A percentile compares a stretch with the other conserved stretches of the same genome.
Evolutionary conservation across 2,797 vertebrate genomes (phyloP).

Genomic region (Scomberomorus guttatus): DNA sequence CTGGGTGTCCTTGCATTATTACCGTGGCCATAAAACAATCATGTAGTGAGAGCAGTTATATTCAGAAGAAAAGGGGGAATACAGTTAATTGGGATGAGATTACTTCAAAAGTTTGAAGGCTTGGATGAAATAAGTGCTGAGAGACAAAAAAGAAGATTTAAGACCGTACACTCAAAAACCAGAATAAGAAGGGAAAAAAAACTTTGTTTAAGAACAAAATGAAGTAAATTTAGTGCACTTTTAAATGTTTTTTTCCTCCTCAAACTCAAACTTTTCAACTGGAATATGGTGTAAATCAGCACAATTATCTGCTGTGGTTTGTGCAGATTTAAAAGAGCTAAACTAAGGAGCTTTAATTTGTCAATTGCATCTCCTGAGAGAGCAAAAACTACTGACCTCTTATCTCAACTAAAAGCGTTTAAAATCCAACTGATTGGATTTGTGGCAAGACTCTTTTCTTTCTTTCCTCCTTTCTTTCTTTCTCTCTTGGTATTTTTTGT

Average conservation of each 20-base stretch:
- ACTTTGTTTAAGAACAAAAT: no score
- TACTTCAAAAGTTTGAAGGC: not conserved
- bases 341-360: slow-evolving; percentile 19
- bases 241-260: no score
- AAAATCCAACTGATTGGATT: slow-evolving; percentile 20
- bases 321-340: slow-evolving; percentile 19
- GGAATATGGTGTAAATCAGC: not conserved
- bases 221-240: no score
- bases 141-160: not conserved
- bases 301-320: not conserved
- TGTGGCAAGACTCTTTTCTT: not conserved
- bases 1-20: slow-evolving; percentile 26
- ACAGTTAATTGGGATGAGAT: slow-evolving; percentile 2
- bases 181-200: not conserved
- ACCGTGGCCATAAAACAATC: slow-evolving; percentile 50
- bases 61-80: not conserved
- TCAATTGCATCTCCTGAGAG: slow-evolving; percentile 11
- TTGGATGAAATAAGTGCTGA: slow-evolving; percentile 6
- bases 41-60: slow-evolving; percentile 24
- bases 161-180: not conserved
- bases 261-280: not conserved
- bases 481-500: not conserved
- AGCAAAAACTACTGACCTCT: slow-evolving; percentile 14
- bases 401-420: slow-evolving; percentile 17
- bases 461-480: not conserved